Percentiles rank a stretch among this genome's conserved stretches.
Evolutionary conservation across 30 jellyfish, hydroid and myxozoan genomes (phyloP).

Genomic region (Aurelia sp.): DNA sequence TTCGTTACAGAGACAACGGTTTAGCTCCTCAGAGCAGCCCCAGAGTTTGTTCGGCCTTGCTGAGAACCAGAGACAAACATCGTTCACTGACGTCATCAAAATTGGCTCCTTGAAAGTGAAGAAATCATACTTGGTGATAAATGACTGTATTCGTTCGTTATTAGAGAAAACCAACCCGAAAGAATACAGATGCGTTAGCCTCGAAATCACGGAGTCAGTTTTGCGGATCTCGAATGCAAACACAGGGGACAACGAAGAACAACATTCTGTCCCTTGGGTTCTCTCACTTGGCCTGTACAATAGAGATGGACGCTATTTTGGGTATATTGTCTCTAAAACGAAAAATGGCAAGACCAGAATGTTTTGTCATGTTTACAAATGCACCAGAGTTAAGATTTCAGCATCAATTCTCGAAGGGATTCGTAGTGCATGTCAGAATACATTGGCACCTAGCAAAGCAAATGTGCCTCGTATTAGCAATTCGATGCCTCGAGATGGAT

Average conservation of each 20-base stretch:
- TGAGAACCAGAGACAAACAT: not conserved
- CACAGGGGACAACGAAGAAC: slow-evolving; percentile 58
- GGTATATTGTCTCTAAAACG: slow-evolving; percentile 73
- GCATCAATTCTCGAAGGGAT: slow-evolving; percentile 78
- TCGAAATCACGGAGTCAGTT: slow-evolving; percentile 58
- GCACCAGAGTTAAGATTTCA: slow-evolving; percentile 45
- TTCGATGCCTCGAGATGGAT: slow-evolving; percentile 67
- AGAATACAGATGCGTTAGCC: slow-evolving; percentile 62
- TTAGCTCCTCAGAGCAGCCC: slow-evolving; percentile 55
- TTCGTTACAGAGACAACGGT: too few species aligned
- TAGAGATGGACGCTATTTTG: slow-evolving; percentile 87
- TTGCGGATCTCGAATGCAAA: slow-evolving; percentile 30
- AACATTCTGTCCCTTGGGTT: slow-evolving; percentile 87
- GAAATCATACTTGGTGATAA: slow-evolving; percentile 76
- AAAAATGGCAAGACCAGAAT: slow-evolving; percentile 70
- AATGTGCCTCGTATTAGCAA: slow-evolving; percentile 54
- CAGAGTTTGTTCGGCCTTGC: slow-evolving; percentile 47
- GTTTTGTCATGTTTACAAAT: slow-evolving; percentile 87
- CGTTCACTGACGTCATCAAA: slow-evolving; percentile 40
- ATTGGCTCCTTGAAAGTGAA: slow-evolving; percentile 87
- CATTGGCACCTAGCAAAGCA: slow-evolving; percentile 50
- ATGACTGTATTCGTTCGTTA: slow-evolving; percentile 78
- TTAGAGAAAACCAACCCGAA: slow-evolving; percentile 83
- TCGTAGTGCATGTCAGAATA: slow-evolving; percentile 82
- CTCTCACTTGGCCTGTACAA: slow-evolving; percentile 87